phyloP scores from a whole-genome alignment of 2,797 vertebrate genomes.

The Poeciliopsis infans region DNA sequence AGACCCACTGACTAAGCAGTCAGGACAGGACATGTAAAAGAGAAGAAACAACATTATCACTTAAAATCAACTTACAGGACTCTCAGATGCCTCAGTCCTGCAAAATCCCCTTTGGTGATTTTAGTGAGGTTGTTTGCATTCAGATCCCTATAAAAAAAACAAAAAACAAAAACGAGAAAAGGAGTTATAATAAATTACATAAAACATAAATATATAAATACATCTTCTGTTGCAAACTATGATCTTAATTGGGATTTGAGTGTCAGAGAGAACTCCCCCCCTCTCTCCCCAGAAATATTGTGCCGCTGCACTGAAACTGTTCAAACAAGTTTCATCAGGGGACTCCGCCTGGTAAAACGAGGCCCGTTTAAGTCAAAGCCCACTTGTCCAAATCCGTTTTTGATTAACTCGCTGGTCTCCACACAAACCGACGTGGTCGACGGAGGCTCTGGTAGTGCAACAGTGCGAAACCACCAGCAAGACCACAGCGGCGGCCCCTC shows the following conservation, averaged over 20 bases:
- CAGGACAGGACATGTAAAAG: background rate
- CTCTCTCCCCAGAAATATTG: background rate
- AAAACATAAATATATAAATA: conserved; percentile 1
- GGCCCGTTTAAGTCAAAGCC: conserved; percentile 57
- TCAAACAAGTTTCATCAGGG: conserved; percentile 49
- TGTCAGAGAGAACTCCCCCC: conserved; percentile 7
- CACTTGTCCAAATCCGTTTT: conserved; percentile 79
- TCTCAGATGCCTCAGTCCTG: conserved; percentile 92
- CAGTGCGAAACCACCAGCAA: conserved; percentile 71
- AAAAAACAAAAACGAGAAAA: conserved; percentile 31
- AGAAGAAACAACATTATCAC: background rate
- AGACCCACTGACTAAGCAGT: background rate
- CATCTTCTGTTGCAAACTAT: conserved; percentile 20
- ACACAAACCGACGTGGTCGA: conserved; percentile 71
- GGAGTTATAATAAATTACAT: conserved; percentile 6
- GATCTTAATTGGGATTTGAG: conserved; percentile 21
- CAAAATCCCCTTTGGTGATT: conserved; percentile 95
- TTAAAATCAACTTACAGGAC: conserved; percentile 91
- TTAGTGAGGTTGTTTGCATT: conserved; percentile 99
- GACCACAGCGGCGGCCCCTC: conserved; percentile 47
- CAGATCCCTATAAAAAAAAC: conserved; percentile 85
- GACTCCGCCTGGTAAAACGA: conserved; percentile 47
- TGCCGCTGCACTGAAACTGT: conserved; percentile 16
- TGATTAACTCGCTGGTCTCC: conserved; percentile 75
- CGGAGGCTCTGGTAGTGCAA: conserved; percentile 66